Conservation (phyloP, 2,888 invertebrate species). For the Cyclophora albipunctata region DNA sequence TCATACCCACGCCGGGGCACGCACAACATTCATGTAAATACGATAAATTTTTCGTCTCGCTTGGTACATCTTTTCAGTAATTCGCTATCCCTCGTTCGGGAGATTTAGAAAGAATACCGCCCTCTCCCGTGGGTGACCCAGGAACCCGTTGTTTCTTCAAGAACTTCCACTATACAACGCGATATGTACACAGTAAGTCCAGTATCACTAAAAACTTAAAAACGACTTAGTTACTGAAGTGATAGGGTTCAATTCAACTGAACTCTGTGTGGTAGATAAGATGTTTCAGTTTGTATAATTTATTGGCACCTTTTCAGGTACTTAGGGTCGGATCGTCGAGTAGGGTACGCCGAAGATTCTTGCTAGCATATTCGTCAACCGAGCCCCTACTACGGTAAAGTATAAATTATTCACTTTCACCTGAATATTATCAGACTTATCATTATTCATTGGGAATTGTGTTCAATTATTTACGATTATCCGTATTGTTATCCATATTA, state of each 20-base stretch:
- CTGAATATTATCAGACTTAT: too few relatives aligned
- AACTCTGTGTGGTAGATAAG: constrained; percentile 20
- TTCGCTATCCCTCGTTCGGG: constrained; percentile 59
- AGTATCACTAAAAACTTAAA: constrained; percentile 10
- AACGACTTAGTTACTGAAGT: not conserved
- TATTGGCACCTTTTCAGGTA: constrained; percentile 71
- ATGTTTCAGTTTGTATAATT: constrained; percentile 31
- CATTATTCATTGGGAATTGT: too few relatives aligned
- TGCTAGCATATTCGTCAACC: constrained; percentile 49
- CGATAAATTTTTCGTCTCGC: constrained; percentile 30
- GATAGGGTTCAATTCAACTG: constrained; percentile 19
- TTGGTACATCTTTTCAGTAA: constrained; percentile 60
- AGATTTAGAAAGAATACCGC: constrained; percentile 63
- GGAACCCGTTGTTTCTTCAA: constrained; percentile 66
- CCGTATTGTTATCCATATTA: too few relatives aligned
- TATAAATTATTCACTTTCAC: not conserved
- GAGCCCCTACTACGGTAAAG: constrained; percentile 30
- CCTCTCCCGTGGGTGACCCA: constrained; percentile 61
- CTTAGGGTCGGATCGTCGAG: constrained; percentile 57
- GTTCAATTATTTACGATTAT: too few relatives aligned
- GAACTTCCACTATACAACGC: constrained; percentile 38
- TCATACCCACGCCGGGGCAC: constrained; percentile 3
- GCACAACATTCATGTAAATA: constrained; percentile 13
- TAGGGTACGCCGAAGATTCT: constrained; percentile 46
- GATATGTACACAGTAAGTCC: not conserved